phyloP scores from a whole-genome alignment of 2,113 vertebrate species.

The Urocynchramus pylzowi region DNA sequence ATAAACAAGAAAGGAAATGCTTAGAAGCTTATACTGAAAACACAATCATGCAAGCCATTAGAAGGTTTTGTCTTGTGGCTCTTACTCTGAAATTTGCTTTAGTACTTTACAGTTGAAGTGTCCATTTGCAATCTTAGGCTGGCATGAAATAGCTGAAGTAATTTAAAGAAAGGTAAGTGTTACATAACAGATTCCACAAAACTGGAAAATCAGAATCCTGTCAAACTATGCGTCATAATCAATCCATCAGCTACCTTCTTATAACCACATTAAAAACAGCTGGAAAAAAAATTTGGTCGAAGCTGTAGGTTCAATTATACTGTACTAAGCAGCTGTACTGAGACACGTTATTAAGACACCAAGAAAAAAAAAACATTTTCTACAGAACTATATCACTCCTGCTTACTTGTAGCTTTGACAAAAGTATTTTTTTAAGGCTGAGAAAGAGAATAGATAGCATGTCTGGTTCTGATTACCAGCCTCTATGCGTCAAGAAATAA shows the following conservation, averaged over 20 bases:
- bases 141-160: conserved; percentile 33
- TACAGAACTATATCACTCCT: neutral
- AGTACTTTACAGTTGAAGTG: neutral
- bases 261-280: conserved; percentile 44
- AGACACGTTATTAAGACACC: neutral
- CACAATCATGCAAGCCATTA: neutral
- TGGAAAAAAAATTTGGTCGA: conserved; percentile 16
- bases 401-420: neutral
- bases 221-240: conserved; percentile 11
- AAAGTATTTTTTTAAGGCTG: neutral
- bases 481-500: neutral
- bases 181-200: conserved; percentile 27
- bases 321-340: neutral
- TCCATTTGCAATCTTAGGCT: neutral
- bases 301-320: neutral
- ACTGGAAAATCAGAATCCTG: conserved; percentile 9
- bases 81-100: neutral
- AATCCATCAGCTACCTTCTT: conserved; percentile 23
- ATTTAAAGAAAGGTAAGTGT: conserved; percentile 53
- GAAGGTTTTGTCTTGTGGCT: neutral
- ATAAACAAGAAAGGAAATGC: neutral
- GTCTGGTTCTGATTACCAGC: neutral
- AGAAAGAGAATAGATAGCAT: neutral
- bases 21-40: neutral
- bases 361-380: neutral